A percentile compares a stretch with the other conserved stretches of the same genome.
Evolutionary conservation across 2,797 vertebrate species (phyloP).

Genomic region (Masticophis lateralis): DNA sequence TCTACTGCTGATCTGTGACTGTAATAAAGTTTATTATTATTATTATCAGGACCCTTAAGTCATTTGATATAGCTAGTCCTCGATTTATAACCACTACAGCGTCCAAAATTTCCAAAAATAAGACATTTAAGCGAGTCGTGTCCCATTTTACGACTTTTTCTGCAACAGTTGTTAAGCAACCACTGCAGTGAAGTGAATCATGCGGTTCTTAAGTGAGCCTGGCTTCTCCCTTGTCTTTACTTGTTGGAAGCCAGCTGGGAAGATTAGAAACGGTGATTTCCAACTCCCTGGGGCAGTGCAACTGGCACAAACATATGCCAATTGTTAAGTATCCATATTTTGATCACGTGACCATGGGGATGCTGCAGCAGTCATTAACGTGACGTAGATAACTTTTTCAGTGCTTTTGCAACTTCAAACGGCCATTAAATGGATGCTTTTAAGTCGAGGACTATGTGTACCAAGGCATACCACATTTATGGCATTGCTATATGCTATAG

Average conservation of each 20-base stretch:
- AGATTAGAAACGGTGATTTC: background rate
- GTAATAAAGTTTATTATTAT: no score
- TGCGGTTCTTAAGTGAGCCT: background rate
- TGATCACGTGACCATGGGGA: background rate
- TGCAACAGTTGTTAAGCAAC: background rate
- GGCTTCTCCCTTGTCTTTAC: background rate
- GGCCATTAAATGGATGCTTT: background rate
- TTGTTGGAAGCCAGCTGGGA: background rate
- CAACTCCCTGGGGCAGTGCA: background rate
- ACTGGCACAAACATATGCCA: background rate
- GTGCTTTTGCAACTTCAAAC: background rate
- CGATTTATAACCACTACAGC: background rate
- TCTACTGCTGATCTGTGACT: no score
- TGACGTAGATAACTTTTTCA: background rate
- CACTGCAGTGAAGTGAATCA: background rate
- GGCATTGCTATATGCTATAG: no score
- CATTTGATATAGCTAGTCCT: background rate
- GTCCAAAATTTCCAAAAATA: background rate
- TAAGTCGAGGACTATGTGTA: background rate
- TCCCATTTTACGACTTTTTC: background rate
- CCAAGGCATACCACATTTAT: background rate
- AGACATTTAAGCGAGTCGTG: background rate
- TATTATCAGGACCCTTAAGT: background rate
- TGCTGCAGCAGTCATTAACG: background rate
- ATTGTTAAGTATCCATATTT: background rate